phyloP scores from a whole-genome alignment of 2,113 vertebrate genomes.

The Callorhinus ursinus region DNA sequence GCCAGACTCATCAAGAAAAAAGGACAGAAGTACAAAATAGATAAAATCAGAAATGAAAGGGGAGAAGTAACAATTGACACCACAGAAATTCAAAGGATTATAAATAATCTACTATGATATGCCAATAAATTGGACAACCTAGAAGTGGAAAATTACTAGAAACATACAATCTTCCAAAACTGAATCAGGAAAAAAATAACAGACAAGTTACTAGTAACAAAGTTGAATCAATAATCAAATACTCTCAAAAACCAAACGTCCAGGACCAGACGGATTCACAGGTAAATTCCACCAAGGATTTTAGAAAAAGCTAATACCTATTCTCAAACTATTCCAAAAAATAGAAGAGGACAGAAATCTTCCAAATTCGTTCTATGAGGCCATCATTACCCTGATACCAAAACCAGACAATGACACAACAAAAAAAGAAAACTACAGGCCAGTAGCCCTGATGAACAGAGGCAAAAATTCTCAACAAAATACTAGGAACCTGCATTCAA shows the following conservation, averaged over 20 bases:
- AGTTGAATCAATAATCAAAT: not conserved
- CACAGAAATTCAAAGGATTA: not conserved
- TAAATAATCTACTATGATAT: not conserved
- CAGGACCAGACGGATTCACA: not conserved
- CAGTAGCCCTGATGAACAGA: not conserved
- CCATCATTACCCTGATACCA: not conserved
- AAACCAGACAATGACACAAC: not conserved
- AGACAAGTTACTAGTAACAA: not conserved
- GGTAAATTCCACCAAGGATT: not conserved
- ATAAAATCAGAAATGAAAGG: not conserved
- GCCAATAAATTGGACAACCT: not conserved
- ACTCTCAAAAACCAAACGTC: not conserved
- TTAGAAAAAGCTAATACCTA: not conserved
- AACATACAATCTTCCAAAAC: not conserved
- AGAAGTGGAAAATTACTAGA: not conserved
- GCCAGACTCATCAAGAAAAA: not conserved
- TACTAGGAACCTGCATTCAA: not conserved
- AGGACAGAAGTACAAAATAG: not conserved
- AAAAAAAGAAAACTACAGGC: not conserved
- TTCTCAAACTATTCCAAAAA: not conserved
- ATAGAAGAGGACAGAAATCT: not conserved
- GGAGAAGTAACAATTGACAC: not conserved
- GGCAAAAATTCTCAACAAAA: not conserved
- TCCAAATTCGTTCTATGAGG: not conserved
- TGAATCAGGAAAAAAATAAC: not conserved